phyloP scores from a whole-genome alignment of 2,888 invertebrate genomes.

The Drosophila maculinotata region DNA sequence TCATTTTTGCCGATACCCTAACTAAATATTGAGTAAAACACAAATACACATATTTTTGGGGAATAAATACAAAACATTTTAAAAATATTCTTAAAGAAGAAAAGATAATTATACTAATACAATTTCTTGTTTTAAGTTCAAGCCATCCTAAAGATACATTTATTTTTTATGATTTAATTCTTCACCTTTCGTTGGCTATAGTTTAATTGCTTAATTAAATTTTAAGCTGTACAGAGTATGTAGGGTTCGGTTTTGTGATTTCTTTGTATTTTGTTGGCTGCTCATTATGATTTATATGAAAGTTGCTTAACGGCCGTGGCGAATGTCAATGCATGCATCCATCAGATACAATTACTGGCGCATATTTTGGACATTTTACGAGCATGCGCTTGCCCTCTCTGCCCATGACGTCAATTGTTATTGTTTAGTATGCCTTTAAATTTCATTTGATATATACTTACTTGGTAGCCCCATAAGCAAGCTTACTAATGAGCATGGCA shows the following conservation, averaged over 20 bases:
- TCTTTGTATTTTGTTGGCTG: conserved; percentile 7
- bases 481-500: conserved; percentile 63
- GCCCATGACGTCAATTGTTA: conserved; percentile 57
- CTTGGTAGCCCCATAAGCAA: conserved; percentile 48
- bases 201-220: no score
- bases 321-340: conserved; percentile 72
- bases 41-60: no score
- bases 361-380: conserved; percentile 47
- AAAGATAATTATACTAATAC: no score
- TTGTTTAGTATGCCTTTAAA: conserved; percentile 51
- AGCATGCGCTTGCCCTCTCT: conserved; percentile 17
- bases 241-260: not conserved
- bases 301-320: conserved; percentile 45
- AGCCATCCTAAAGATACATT: not conserved
- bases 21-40: not conserved
- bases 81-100: not conserved
- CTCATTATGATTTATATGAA: conserved; percentile 60
- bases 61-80: no score
- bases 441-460: conserved; percentile 42
- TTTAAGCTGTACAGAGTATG: conserved; percentile 15
- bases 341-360: conserved; percentile 53
- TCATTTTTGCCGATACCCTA: conserved; percentile 23
- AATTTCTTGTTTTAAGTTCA: no score
- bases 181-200: no score
- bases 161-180: no score